phyloP scores from a whole-genome alignment of 2,888 invertebrate species.

The Cephus pygmeus region DNA sequence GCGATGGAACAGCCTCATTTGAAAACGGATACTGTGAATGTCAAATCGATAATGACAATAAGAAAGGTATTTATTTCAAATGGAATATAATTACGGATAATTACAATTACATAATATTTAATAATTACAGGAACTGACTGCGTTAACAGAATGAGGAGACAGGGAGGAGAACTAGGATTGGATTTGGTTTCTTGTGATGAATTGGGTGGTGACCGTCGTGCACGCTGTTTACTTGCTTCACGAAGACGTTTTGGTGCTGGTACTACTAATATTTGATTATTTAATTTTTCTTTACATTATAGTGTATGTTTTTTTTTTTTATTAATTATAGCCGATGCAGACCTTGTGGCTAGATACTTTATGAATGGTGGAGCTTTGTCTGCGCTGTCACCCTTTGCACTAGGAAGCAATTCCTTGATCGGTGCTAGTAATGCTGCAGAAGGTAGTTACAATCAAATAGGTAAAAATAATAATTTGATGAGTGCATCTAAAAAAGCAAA shows the following conservation, averaged over 20 bases:
- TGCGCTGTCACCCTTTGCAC: constrained; percentile 33
- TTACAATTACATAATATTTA: not conserved
- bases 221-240: constrained; percentile 27
- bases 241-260: constrained; percentile 4
- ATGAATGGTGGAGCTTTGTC: constrained; percentile 42
- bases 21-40: constrained; percentile 40
- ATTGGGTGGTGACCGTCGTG: constrained; percentile 19
- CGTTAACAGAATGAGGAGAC: constrained; percentile 29
- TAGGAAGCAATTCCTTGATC: not conserved
- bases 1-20: constrained; percentile 34
- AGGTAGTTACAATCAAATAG: not conserved
- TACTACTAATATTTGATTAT: not conserved
- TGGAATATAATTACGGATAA: not conserved
- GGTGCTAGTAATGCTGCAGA: not conserved
- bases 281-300: not conserved
- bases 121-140: constrained; percentile 32
- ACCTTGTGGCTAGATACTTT: constrained; percentile 52
- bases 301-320: not conserved
- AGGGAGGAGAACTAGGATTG: constrained; percentile 29
- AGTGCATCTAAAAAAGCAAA: not conserved
- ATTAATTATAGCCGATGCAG: constrained; percentile 41
- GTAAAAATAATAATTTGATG: not conserved
- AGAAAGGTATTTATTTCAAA: constrained; percentile 30
- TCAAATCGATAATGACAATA: constrained; percentile 25
- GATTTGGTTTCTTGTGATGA: constrained; percentile 24